Base-by-base conservation (phyloP, 1,140 invertebrate species). In the Aleiodes sp. region DNA sequence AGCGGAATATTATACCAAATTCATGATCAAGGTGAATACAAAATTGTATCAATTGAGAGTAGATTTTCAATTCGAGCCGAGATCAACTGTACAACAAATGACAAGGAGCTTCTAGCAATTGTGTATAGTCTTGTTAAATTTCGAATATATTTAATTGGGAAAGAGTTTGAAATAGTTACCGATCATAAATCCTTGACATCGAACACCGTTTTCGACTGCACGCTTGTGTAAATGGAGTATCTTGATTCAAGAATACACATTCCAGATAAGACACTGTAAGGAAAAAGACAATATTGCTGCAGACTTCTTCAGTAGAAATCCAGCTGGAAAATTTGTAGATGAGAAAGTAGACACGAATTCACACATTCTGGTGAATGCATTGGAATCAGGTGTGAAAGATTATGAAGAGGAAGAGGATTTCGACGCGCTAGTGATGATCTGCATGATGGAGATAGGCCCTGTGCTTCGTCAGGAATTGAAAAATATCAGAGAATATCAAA, bases 41-140 rank as follows among this genome's bases (percentile, higher is more conserved):
- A n/a, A n/a, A n/a, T n/a, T n/a, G n/a, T 57, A 2, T 0, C 52
- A 2, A 26, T 26, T 9, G 52, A 12, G 4, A 57, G 52, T 57
- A 12, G 68, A 41, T 64, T 43, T 56, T 33, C 65, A 1, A 57
- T 12, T 24, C 1, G 43, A 14, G 62, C 69, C 1, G 69, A 70
- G 37, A 60, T 31, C 1, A 59, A 59, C 28, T 70, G 65, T 63
- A 65, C 52, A 0, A 70, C 69, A 4, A 70, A 62, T 0, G 69
- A 70, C 31, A 65, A 65, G 21, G 69, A 70, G 16, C 35, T 70
- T 2, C 35, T 70, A 29, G 69, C 69, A 2, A 70, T 70, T 10
- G 52, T 70, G 1, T 70, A 64, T 41, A 2, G 29, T 1, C 10
- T 70, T 10, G 9, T 14, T 56, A 57, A 70, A 26, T 70, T 70